These are phyloP conservation scores for Astatotilapia flaviijosephi DNA, from an alignment of 2,113 vertebrate genomes.

Conservation along the genomic window DNA sequence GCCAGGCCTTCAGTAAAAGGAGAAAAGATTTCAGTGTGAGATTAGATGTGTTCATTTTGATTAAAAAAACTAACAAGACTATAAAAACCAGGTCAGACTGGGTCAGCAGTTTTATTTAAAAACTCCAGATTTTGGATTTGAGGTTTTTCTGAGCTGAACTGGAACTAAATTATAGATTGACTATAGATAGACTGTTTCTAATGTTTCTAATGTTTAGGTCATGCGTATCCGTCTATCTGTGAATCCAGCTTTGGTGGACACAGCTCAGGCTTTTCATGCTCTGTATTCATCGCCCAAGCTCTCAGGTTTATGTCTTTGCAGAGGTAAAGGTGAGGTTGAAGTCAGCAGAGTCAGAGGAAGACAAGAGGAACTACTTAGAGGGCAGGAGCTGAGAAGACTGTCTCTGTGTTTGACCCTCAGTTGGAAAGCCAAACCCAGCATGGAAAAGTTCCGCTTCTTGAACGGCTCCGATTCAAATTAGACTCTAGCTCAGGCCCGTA, in stretches of 20 bases:
- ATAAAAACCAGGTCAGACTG: background rate
- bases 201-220: background rate
- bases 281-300: background rate
- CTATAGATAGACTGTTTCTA: background rate
- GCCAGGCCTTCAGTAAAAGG: background rate
- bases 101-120: background rate
- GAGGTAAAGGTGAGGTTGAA: background rate
- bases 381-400: background rate
- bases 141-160: background rate
- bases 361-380: background rate
- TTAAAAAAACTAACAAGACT: background rate
- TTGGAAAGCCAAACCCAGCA: background rate
- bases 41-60: background rate
- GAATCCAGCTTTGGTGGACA: background rate
- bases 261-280: background rate
- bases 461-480: background rate
- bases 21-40: background rate
- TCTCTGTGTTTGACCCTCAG: background rate
- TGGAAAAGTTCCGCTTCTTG: slow-evolving; percentile 7
- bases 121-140: background rate
- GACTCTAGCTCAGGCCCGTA: background rate
- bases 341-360: background rate
- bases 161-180: background rate
- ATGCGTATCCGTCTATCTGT: background rate
- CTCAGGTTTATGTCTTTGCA: background rate